Percentiles rank a stretch among this genome's conserved stretches.
Evolutionary conservation across 2,113 vertebrate species (phyloP).

Genomic region (Brachirus orientalis): DNA sequence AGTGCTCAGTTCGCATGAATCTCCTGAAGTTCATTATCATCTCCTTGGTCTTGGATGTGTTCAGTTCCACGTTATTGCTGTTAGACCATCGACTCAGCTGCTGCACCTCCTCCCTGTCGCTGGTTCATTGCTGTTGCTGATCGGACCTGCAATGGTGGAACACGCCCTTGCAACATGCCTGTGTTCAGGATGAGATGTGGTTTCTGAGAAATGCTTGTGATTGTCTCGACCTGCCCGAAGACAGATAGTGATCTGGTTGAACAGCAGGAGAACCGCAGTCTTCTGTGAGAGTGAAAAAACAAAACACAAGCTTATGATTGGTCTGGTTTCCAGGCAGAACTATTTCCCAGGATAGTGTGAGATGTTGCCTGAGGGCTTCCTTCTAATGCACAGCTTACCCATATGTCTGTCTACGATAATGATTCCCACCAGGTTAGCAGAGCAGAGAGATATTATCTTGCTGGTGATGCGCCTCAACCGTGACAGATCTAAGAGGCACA

Average conservation of each 20-base stretch:
- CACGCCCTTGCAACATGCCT: no score
- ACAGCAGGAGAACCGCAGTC: no score
- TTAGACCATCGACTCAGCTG: no score
- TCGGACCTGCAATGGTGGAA: no score
- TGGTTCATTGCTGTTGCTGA: no score
- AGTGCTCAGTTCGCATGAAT: no score
- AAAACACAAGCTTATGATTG: not conserved
- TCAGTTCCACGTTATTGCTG: no score
- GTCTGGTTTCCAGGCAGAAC: not conserved
- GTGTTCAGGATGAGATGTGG: no score
- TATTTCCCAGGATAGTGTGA: conserved; percentile 42
- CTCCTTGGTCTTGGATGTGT: no score
- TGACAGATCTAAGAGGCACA: no score
- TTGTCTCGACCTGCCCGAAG: not conserved
- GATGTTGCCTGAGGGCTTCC: conserved; percentile 67
- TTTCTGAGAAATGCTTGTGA: not conserved
- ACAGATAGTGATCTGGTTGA: not conserved
- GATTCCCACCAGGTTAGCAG: conserved; percentile 53
- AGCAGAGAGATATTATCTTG: not conserved
- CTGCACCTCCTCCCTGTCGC: no score
- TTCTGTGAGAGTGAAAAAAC: not conserved
- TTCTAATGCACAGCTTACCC: conserved; percentile 62
- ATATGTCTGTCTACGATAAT: conserved; percentile 67
- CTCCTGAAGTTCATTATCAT: no score
- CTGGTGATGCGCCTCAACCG: not conserved